Conservation (phyloP, 2,888 invertebrate genomes). For the Ceraclea dissimilis region DNA sequence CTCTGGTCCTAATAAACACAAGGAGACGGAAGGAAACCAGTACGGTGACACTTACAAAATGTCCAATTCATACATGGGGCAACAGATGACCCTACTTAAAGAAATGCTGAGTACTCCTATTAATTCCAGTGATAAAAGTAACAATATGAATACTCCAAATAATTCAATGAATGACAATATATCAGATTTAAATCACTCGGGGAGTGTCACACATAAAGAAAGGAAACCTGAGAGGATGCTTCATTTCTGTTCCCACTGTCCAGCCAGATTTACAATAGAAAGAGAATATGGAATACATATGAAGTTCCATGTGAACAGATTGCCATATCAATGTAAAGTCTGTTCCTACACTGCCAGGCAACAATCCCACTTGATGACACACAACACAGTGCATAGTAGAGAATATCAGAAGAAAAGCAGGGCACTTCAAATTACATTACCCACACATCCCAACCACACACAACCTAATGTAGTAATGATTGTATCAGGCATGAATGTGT, state of each 20-base stretch:
- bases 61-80: neutral
- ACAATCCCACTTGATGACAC: slow-evolving; percentile 59
- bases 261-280: slow-evolving; percentile 72
- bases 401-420: slow-evolving; percentile 74
- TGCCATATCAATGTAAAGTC: slow-evolving; percentile 62
- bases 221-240: slow-evolving; percentile 35
- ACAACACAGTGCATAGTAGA: slow-evolving; percentile 65
- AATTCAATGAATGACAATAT: neutral
- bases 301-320: slow-evolving; percentile 57
- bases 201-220: neutral
- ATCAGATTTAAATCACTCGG: neutral
- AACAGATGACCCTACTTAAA: neutral
- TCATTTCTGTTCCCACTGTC: slow-evolving; percentile 74
- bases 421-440: slow-evolving; percentile 57
- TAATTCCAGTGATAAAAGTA: neutral
- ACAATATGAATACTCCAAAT: neutral
- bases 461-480: slow-evolving; percentile 52
- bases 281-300: slow-evolving; percentile 67
- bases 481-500: slow-evolving; percentile 29
- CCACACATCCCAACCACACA: slow-evolving; percentile 54
- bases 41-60: neutral
- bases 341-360: slow-evolving; percentile 73
- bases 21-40: neutral
- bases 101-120: neutral
- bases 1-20: neutral